phyloP scores from a whole-genome alignment of 2,113 vertebrate species.

The Andinoacara biseriatus region DNA sequence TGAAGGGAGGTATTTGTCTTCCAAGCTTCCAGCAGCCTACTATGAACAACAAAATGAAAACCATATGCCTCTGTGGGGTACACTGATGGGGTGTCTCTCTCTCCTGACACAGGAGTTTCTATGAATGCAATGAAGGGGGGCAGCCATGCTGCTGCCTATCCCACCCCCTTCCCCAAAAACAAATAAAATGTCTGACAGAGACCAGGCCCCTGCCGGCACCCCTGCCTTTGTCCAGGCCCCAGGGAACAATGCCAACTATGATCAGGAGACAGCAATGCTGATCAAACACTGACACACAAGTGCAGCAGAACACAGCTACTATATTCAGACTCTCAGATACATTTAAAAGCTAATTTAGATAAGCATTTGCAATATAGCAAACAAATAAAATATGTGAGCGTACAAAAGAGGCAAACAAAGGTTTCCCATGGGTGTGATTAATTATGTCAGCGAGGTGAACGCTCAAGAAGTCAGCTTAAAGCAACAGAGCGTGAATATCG shows the following conservation, averaged over 20 bases:
- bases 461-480: slow-evolving; percentile 59
- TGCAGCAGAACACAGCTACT: slow-evolving; percentile 44
- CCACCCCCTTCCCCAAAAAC: slow-evolving; percentile 63
- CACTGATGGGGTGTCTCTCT: slow-evolving; percentile 45
- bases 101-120: slow-evolving; percentile 62
- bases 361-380: background rate
- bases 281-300: slow-evolving; percentile 63
- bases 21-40: slow-evolving; percentile 41
- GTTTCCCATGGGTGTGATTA: slow-evolving; percentile 48
- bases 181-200: slow-evolving; percentile 72
- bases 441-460: slow-evolving; percentile 51
- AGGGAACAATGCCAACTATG: slow-evolving; percentile 64
- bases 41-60: slow-evolving; percentile 58
- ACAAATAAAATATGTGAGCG: background rate
- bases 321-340: slow-evolving; percentile 28
- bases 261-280: slow-evolving; percentile 62
- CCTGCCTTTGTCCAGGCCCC: slow-evolving; percentile 61
- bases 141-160: slow-evolving; percentile 25
- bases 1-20: slow-evolving; percentile 34
- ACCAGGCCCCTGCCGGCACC: slow-evolving; percentile 58
- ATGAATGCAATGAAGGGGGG: slow-evolving; percentile 31
- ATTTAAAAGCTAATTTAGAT: background rate
- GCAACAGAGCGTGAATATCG: slow-evolving; percentile 63
- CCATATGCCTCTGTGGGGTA: slow-evolving; percentile 66
- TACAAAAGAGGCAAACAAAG: background rate